phyloP scores from a whole-genome alignment of 1,140 invertebrate genomes.

The Globodera rostochiensis region DNA sequence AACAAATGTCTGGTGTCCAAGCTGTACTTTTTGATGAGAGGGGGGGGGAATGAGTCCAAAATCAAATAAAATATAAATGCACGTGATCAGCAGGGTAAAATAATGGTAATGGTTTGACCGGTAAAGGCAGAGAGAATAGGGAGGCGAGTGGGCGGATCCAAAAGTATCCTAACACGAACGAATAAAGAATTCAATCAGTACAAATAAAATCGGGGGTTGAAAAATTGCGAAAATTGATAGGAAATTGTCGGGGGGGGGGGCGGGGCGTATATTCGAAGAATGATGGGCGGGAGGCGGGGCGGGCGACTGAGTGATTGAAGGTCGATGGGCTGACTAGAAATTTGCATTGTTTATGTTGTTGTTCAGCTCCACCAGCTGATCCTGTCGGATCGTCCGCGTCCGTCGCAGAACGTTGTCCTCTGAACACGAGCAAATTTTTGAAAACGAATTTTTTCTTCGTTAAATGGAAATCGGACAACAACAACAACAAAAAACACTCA shows the following conservation, averaged over 20 bases:
- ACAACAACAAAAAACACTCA: slow-evolving; percentile 33
- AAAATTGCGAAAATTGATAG: neutral
- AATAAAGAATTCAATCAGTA: no score
- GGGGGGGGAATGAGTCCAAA: no score
- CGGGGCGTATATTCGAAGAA: neutral
- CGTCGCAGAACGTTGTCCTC: slow-evolving; percentile 47
- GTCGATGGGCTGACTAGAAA: slow-evolving; percentile 2
- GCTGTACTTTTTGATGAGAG: no score
- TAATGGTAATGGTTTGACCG: no score
- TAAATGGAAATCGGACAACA: no score
- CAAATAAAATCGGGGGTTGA: neutral
- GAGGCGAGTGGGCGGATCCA: neutral
- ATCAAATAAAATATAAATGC: no score
- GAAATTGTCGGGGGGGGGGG: neutral
- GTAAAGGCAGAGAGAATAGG: slow-evolving; percentile 2
- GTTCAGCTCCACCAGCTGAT: slow-evolving; percentile 46
- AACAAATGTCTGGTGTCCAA: no score
- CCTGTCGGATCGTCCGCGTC: slow-evolving; percentile 53
- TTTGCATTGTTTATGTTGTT: slow-evolving; percentile 26
- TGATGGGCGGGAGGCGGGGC: neutral
- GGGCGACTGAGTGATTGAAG: neutral
- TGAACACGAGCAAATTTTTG: neutral
- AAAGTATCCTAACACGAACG: neutral
- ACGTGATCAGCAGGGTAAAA: no score
- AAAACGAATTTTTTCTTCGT: no score